Conservation (phyloP, 92 coral and sea anemone species). For the Anthopleura xanthogrammica region DNA sequence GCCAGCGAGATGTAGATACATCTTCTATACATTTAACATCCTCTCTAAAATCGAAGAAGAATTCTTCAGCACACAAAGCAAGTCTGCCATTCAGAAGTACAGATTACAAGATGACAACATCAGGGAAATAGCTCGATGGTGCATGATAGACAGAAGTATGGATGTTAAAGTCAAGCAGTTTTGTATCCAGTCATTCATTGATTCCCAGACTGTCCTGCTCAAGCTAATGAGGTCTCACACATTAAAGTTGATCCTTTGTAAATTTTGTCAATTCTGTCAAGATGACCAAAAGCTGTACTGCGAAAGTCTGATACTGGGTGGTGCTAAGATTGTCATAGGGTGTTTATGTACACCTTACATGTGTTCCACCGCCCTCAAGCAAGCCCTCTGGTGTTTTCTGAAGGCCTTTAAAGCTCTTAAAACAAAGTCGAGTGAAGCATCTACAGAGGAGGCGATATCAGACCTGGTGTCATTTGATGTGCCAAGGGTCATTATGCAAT, state of each 20-base stretch:
- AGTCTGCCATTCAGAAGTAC: slow-evolving; percentile 39
- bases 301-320: slow-evolving; percentile 28
- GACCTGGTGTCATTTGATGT: not conserved
- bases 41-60: slow-evolving; percentile 14
- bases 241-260: slow-evolving; percentile 25
- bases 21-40: slow-evolving; percentile 16
- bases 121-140: slow-evolving; percentile 36
- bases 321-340: slow-evolving; percentile 29
- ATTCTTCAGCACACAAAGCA: slow-evolving; percentile 41
- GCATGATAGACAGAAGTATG: slow-evolving; percentile 22
- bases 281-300: slow-evolving; percentile 11
- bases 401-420: not conserved
- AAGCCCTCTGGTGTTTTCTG: slow-evolving; percentile 22
- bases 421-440: not conserved
- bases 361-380: slow-evolving; percentile 17
- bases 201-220: slow-evolving; percentile 26
- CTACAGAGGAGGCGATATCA: not conserved
- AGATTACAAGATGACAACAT: slow-evolving; percentile 50
- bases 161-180: slow-evolving; percentile 11
- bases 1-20: slow-evolving; percentile 35
- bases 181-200: slow-evolving; percentile 38
- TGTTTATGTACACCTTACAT: slow-evolving; percentile 33
- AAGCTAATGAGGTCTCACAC: slow-evolving; percentile 34
- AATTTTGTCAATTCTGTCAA: slow-evolving; percentile 33
- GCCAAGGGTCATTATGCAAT: not conserved